These are phyloP conservation scores for Atopsyche davidsoni DNA, from an alignment of 1,140 invertebrate species.

Conservation along the genomic window DNA sequence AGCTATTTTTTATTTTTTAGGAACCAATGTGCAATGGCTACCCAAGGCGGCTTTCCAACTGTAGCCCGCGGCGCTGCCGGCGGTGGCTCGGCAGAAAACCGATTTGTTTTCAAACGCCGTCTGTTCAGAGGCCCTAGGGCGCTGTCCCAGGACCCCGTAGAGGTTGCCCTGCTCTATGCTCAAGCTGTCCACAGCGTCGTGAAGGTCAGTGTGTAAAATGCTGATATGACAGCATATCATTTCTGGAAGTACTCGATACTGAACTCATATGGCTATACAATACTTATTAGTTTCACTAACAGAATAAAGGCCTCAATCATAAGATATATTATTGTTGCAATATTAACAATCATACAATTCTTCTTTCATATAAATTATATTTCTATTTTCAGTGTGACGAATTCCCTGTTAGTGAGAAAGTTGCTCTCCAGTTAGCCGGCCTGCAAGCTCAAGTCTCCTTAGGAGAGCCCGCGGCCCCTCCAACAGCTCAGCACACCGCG, in stretches of 20 bases:
- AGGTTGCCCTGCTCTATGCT: slow-evolving; percentile 90
- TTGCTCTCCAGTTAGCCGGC: slow-evolving; percentile 87
- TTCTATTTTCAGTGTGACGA: slow-evolving; percentile 72
- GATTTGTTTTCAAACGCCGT: slow-evolving; percentile 88
- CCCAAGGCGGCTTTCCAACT: slow-evolving; percentile 26
- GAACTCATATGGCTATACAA: too few species aligned
- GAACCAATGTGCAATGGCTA: slow-evolving; percentile 26
- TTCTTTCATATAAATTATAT: background rate
- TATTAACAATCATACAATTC: background rate
- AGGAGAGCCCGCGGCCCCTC: slow-evolving; percentile 66
- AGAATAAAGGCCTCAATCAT: background rate
- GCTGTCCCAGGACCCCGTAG: slow-evolving; percentile 92
- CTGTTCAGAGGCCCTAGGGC: slow-evolving; percentile 83
- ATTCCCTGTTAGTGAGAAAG: slow-evolving; percentile 90
- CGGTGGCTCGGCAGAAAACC: slow-evolving; percentile 76
- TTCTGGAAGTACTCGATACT: too few species aligned
- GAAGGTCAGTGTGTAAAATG: slow-evolving; percentile 77
- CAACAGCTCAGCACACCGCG: slow-evolving; percentile 42
- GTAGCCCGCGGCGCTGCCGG: slow-evolving; percentile 31
- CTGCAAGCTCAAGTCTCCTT: slow-evolving; percentile 89
- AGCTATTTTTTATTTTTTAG: too few species aligned
- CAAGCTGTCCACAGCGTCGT: slow-evolving; percentile 93
- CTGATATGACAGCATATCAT: background rate
- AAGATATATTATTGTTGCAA: background rate
- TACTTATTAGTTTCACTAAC: too few species aligned